Conservation (phyloP, 2,888 invertebrate genomes). For the Rotaria socialis region DNA sequence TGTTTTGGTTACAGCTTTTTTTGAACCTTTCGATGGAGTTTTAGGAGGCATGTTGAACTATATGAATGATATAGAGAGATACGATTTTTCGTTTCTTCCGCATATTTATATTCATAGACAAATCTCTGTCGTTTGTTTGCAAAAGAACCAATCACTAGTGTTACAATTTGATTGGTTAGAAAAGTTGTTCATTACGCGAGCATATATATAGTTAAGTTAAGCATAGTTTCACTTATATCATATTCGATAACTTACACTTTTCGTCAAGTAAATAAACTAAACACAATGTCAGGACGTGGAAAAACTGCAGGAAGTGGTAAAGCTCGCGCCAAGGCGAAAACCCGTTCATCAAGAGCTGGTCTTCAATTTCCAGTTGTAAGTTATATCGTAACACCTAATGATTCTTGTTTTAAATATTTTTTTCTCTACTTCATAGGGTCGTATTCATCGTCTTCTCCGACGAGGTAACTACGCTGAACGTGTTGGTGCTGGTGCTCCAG, state of each 20-base stretch:
- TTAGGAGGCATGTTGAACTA: slow-evolving; percentile 41
- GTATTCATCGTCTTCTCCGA: slow-evolving; percentile 59
- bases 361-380: slow-evolving; percentile 47
- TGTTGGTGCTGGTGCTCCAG: slow-evolving; percentile 60
- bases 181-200: not conserved
- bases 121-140: not conserved
- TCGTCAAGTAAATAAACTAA: not conserved
- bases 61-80: not conserved
- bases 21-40: slow-evolving; percentile 41
- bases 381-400: not conserved
- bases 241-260: not conserved
- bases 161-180: not conserved
- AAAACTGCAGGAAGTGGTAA: slow-evolving; percentile 39
- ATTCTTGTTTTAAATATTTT: not conserved
- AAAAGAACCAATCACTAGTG: not conserved
- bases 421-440: slow-evolving; percentile 57
- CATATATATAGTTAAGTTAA: not conserved
- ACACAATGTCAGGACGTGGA: slow-evolving; percentile 39
- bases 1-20: slow-evolving; percentile 40
- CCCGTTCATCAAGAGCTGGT: slow-evolving; percentile 46
- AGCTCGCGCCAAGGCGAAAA: slow-evolving; percentile 39
- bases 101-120: not conserved
- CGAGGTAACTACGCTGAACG: slow-evolving; percentile 61
- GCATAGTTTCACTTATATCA: not conserved
- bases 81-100: not conserved